Evolutionary conservation across 92 coral and sea anemone species (phyloP).

Genomic region (Zoanthus sansibaricus): DNA sequence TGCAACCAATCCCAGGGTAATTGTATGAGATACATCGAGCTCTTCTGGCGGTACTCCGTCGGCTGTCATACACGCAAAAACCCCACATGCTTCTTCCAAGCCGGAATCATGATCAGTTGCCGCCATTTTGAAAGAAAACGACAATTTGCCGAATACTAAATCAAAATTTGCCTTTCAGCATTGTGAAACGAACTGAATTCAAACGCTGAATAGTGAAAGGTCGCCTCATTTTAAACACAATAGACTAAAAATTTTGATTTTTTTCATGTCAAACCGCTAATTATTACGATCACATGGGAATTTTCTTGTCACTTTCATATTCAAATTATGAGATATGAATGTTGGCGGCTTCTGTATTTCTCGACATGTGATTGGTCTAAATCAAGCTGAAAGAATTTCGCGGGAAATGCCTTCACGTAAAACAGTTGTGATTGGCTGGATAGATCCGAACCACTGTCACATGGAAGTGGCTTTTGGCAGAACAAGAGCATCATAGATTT

Average conservation of each 20-base stretch:
- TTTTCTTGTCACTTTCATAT: neutral
- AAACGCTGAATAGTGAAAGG: neutral
- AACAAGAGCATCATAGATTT: neutral
- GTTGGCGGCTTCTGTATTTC: neutral
- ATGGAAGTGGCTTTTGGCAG: neutral
- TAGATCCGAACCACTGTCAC: neutral
- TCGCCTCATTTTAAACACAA: neutral
- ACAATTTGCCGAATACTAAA: neutral
- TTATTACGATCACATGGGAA: too few species aligned
- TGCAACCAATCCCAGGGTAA: constrained; percentile 89
- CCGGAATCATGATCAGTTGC: constrained; percentile 51
- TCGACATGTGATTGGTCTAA: constrained; percentile 13
- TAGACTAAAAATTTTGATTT: neutral
- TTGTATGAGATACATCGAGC: constrained; percentile 85
- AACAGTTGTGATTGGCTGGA: constrained; percentile 36
- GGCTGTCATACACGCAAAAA: constrained; percentile 92
- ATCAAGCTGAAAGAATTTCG: constrained; percentile 8
- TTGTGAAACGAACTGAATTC: neutral
- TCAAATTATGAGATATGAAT: neutral
- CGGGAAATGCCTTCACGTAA: constrained; percentile 4
- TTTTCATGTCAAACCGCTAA: neutral
- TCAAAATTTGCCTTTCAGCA: neutral
- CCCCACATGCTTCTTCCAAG: constrained; percentile 87
- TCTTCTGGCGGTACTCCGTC: constrained; percentile 80
- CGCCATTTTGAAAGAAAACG: constrained; percentile 47